These are phyloP conservation scores for Cephalopachus bancanus DNA, from an alignment of 2,797 vertebrate species.

Conservation along the genomic window DNA sequence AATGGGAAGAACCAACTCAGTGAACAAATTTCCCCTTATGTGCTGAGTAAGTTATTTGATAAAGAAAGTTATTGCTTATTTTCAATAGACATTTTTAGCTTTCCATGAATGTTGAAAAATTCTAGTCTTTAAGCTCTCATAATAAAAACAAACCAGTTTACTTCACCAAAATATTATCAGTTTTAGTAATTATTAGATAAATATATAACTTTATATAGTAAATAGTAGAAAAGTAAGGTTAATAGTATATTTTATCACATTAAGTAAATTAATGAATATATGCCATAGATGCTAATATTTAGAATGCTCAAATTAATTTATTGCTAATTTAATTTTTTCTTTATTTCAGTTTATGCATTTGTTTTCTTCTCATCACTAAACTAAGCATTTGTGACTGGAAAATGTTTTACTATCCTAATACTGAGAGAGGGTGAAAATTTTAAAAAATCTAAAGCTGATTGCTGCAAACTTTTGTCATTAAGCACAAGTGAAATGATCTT, in stretches of 20 bases:
- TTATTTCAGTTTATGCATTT: background rate
- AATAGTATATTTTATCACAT: background rate
- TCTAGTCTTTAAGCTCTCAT: background rate
- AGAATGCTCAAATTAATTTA: background rate
- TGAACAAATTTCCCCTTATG: background rate
- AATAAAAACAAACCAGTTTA: background rate
- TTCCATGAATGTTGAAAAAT: background rate
- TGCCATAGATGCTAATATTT: background rate
- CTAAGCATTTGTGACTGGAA: background rate
- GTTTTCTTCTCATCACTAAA: background rate
- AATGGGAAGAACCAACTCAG: slow-evolving; percentile 25
- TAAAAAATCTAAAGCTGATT: no score
- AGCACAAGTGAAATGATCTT: no score
- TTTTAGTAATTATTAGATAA: background rate
- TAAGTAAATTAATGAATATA: background rate
- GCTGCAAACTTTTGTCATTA: no score
- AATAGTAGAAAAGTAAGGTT: background rate
- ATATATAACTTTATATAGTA: background rate
- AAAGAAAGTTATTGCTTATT: slow-evolving; percentile 8
- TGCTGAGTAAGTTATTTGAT: slow-evolving; percentile 41
- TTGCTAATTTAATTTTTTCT: background rate
- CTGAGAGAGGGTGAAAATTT: no score
- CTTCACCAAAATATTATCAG: background rate
- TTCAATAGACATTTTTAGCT: background rate
- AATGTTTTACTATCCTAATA: no score